A percentile compares a stretch with the other conserved stretches of the same genome.
phyloP scores from a whole-genome alignment of 2,888 invertebrate species.

The Rhorus exstirpatorius region DNA sequence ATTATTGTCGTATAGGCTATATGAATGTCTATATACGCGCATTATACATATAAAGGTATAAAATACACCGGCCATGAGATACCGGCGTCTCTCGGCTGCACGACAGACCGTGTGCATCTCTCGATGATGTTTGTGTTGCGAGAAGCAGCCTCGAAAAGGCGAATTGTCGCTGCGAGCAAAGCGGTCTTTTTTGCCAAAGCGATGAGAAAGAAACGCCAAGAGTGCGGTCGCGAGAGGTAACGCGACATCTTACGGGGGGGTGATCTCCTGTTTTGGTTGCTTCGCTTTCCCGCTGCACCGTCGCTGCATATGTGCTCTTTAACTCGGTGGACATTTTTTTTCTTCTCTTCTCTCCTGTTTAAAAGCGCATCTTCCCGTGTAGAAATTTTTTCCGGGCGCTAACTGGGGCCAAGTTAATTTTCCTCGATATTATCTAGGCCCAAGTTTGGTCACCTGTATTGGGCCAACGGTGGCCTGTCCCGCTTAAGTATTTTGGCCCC shows the following conservation, averaged over 20 bases:
- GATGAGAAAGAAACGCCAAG: slow-evolving; percentile 32
- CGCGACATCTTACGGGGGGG: slow-evolving; percentile 22
- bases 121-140: slow-evolving; percentile 33
- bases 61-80: slow-evolving; percentile 52
- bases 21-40: background rate
- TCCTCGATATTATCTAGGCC: too few relatives aligned
- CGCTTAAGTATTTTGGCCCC: too few relatives aligned
- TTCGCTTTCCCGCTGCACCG: slow-evolving; percentile 11
- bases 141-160: slow-evolving; percentile 50
- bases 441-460: too few relatives aligned
- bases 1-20: slow-evolving; percentile 30
- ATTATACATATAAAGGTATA: slow-evolving; percentile 20
- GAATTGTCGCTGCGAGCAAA: slow-evolving; percentile 47
- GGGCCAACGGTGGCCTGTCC: too few relatives aligned
- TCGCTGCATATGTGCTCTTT: slow-evolving; percentile 1
- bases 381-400: too few relatives aligned
- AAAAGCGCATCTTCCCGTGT: background rate
- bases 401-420: too few relatives aligned
- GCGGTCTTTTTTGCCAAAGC: slow-evolving; percentile 23
- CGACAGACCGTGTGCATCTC: slow-evolving; percentile 41
- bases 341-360: slow-evolving; percentile 7
- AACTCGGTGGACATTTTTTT: slow-evolving; percentile 21
- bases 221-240: background rate
- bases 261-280: slow-evolving; percentile 25
- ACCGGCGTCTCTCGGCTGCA: slow-evolving; percentile 32